Base-by-base conservation (phyloP, 2,113 vertebrate genomes). In the Rhombomys opimus region DNA sequence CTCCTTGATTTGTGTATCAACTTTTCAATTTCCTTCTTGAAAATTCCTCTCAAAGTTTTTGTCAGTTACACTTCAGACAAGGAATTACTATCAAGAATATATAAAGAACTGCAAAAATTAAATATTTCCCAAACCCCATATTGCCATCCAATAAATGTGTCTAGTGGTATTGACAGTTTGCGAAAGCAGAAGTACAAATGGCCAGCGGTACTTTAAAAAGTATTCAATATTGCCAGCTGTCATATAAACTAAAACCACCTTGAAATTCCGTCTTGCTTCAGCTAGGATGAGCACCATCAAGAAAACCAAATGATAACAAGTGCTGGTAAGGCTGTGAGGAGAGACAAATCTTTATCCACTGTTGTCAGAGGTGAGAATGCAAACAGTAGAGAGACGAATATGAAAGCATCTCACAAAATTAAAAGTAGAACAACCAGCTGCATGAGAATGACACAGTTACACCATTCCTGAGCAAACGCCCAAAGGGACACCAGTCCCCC, bases 1-100 rank as follows among this genome's bases (percentile, higher is more conserved):
- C 23, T 5, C 32, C 50, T 70, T 57, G 23, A 80, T 76, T 13
- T 67, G 10, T 89, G 18, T 76, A 54, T 75, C n/a, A 38, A 22
- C 70, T 91, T 87, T 93, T 94, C 72, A 89, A 11, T 32, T 84
- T 82, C 61, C 76, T 82, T 54, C 91, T 88, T 80, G 65, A 96
- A 94, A 76, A 76, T 84, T 50, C 25, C 67, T 82, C 38, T 73
- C n/a, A 32, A 11, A 10, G 25, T 65, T 41, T 52, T 68, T 52
- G 30, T 65, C 41, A 52, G 18, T 30, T 52, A 35, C 9, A 52
- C 84, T 68, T 52, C 63, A 87, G 63, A 50, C 23, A 46, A 50
- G 27, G 15, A 61, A 25, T 32, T 65, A 50, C 38, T 8, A 23
- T 87, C 63, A 68, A 14, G 12, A 54, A 32, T 52, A 23, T n/a